A percentile compares a stretch with the other conserved stretches of the same genome.
Evolutionary conservation across 2,113 vertebrate species (phyloP).

Genomic region (Microtus montanus): DNA sequence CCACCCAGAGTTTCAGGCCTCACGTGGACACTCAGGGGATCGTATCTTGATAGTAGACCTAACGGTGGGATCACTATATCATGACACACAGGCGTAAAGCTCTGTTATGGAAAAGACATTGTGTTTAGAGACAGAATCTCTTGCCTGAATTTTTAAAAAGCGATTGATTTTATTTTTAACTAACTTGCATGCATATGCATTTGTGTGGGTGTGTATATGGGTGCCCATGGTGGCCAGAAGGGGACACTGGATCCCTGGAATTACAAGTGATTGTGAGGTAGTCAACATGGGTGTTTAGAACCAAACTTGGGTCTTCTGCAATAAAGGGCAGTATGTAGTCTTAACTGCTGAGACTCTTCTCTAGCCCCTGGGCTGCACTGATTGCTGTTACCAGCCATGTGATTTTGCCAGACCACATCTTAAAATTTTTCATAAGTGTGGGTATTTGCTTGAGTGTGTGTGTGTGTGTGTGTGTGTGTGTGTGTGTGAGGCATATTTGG

Average conservation of each 20-base stretch:
- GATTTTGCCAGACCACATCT: background rate
- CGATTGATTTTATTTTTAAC: background rate
- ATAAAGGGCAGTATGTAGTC: background rate
- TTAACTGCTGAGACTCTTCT: background rate
- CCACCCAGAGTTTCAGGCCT: background rate
- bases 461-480: too few species aligned
- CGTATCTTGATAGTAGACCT: background rate
- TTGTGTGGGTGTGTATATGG: background rate
- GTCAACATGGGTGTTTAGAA: background rate
- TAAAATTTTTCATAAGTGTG: background rate
- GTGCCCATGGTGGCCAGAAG: background rate
- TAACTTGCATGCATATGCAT: background rate
- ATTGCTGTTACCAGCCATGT: background rate
- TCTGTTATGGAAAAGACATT: background rate
- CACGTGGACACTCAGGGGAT: background rate
- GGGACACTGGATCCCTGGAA: background rate
- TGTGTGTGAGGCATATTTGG: background rate
- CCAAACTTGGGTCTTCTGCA: background rate
- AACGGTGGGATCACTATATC: background rate
- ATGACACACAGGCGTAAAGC: rapidly evolving
- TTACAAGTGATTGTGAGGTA: background rate
- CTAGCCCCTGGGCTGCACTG: background rate
- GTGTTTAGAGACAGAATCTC: background rate
- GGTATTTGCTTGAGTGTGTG: background rate
- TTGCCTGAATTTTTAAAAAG: background rate